These are phyloP conservation scores for Falco berigora DNA, from an alignment of 2,797 vertebrate species.

Conservation along the genomic window DNA sequence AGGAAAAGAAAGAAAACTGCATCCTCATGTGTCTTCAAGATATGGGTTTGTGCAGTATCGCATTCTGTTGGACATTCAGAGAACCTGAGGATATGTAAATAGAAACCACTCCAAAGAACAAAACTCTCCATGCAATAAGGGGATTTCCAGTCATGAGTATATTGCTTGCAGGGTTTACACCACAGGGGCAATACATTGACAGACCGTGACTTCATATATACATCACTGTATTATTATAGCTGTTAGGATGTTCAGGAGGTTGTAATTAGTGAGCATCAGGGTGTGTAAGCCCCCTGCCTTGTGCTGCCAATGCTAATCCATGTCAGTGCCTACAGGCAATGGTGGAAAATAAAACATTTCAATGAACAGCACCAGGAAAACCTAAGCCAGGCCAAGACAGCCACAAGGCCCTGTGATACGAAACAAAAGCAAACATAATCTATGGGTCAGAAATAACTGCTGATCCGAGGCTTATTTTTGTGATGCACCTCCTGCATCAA, in stretches of 20 bases:
- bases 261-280: slow-evolving; percentile 57
- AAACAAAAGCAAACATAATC: background rate
- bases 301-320: slow-evolving; percentile 49
- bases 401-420: background rate
- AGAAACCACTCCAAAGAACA: background rate
- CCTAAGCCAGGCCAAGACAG: background rate
- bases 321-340: slow-evolving; percentile 22
- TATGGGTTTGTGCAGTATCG: background rate
- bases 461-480: background rate
- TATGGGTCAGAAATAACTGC: background rate
- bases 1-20: background rate
- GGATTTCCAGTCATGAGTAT: background rate
- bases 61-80: background rate
- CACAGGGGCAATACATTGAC: slow-evolving; percentile 14
- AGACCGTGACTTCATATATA: background rate
- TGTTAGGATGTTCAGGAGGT: slow-evolving; percentile 26
- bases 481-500: background rate
- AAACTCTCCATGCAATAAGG: background rate
- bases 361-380: background rate
- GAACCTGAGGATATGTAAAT: background rate
- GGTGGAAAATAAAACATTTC: slow-evolving; percentile 31
- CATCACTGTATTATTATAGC: slow-evolving; percentile 13
- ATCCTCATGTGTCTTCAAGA: background rate
- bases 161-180: slow-evolving; percentile 6
- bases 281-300: background rate